Evolutionary conservation across 2,797 vertebrate genomes (phyloP), one percentile per base, ranked within the genome.

Genomic region (Chaetodon trifasciatus): DNA sequence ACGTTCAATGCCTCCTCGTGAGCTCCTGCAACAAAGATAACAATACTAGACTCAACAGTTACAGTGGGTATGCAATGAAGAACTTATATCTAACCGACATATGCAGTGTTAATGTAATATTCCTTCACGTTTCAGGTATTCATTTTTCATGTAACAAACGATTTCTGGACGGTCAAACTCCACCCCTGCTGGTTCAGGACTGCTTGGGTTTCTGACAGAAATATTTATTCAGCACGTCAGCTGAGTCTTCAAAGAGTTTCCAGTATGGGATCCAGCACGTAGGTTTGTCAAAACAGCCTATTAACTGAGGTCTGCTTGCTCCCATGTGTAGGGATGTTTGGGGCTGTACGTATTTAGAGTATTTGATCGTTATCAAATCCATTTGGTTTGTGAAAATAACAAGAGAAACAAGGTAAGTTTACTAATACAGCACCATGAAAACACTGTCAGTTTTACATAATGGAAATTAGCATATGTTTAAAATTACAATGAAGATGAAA

Each of bases 1-100:
- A 86, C 83, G 57, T 93, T 92, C 82, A 91, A 0, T 44, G 37
- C 0, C 64, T 10, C 16, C 5, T 55, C 11, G 57, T 61, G 19
- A 73, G 16, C 3, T 4, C 8, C 7, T 1, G 6, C 40, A 15
- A 6, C 10, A 46, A 4, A n/a, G 2, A 47, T 2, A 40, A 53
- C 19, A 24, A 23, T 8, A 37, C 3, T 35, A 5, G 4, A 40
- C 6, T 28, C 13, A 32, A 10, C 16, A 15, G 17, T 13, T 40
- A 5, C 6, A 16, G 7, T 19, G 8, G 15, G 24, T 40, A 6
- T 8, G 4, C 39, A 69, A 8, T 8, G 8, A 5, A 56, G 17
- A 44, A 16, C 1, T 49, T 13, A 1, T 12, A 11, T 40, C 21
- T 39, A 12, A 6, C 10, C 6, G 61, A 17, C n/a, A 32, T 15